Evolutionary conservation across 1,140 invertebrate species (phyloP), one percentile per base, ranked within the genome.

Genomic region (Calephelis nemesis): DNA sequence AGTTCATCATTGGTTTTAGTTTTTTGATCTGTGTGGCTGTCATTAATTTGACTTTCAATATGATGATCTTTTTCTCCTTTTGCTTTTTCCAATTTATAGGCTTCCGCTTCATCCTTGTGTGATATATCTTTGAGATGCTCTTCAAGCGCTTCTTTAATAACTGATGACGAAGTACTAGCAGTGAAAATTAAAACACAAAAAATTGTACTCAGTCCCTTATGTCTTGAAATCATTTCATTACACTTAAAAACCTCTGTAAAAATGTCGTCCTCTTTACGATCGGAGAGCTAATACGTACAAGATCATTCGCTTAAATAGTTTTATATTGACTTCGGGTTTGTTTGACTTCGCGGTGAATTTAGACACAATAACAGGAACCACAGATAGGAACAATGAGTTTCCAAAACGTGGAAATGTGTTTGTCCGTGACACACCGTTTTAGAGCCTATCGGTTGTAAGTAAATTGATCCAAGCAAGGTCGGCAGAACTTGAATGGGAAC

Each of bases 311-410:
- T 71, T 75, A 84, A 84, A 83, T 73, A 79, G 74, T 88, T 88
- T 91, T 92, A 92, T 91, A 91, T 80, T 70, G 74, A 65, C 73
- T 70, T 63, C 72, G 84, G 79, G 84, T 77, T 81, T 78, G 84
- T 82, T 84, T 81, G 74, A 83, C 82, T 92, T 92, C 90, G 88
- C 81, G 88, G 84, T 73, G 66, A 69, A 79, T 92, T 85, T 87
- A 68, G 71, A 69, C 63, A 92, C 91, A 92, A 92, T 92, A 82
- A 79, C 88, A 90, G 92, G 92, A 92, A 92, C 79, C 81, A 85
- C 82, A 83, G 82, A 72, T 72, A 71, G 79, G 79, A 84, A 90
- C 90, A 92, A 91, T 88, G 73, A 79, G 58, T 66, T 62, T 47
- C 65, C 70, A 62, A 69, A 78, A 76, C 72, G 76, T 74, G 52